phyloP scores from a whole-genome alignment of 2,797 vertebrate genomes.

The Protonibea diacanthus region DNA sequence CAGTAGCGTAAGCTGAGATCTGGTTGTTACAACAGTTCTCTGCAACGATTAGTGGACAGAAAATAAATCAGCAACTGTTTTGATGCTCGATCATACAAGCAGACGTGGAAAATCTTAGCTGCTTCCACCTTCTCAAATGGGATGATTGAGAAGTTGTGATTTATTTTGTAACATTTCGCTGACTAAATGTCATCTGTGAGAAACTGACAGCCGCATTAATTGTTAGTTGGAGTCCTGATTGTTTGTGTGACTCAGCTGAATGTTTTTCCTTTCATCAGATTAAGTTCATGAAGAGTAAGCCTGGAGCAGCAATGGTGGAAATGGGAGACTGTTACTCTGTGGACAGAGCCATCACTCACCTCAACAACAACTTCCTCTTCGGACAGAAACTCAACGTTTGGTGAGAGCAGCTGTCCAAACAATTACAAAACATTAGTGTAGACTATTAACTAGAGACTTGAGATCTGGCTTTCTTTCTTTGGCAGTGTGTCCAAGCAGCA shows the following conservation, averaged over 20 bases:
- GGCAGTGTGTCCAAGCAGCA: conserved; percentile 94
- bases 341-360: conserved; percentile 93
- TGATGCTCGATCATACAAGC: no score
- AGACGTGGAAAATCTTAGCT: neutral
- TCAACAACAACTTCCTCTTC: conserved; percentile 97
- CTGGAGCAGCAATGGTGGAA: conserved; percentile 95
- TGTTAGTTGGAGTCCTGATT: no score
- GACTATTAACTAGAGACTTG: neutral
- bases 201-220: neutral
- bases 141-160: neutral
- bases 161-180: neutral
- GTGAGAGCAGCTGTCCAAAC: conserved; percentile 74
- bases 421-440: neutral
- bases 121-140: conserved; percentile 13
- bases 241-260: neutral
- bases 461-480: neutral
- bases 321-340: conserved; percentile 97
- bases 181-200: neutral
- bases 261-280: conserved; percentile 77
- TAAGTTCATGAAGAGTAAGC: conserved; percentile 98
- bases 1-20: no score
- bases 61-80: no score
- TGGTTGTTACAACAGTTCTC: no score
- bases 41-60: no score
- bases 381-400: conserved; percentile 96